These are phyloP conservation scores for Cetonia aurata DNA, from an alignment of 2,888 invertebrate genomes.

Conservation along the genomic window DNA sequence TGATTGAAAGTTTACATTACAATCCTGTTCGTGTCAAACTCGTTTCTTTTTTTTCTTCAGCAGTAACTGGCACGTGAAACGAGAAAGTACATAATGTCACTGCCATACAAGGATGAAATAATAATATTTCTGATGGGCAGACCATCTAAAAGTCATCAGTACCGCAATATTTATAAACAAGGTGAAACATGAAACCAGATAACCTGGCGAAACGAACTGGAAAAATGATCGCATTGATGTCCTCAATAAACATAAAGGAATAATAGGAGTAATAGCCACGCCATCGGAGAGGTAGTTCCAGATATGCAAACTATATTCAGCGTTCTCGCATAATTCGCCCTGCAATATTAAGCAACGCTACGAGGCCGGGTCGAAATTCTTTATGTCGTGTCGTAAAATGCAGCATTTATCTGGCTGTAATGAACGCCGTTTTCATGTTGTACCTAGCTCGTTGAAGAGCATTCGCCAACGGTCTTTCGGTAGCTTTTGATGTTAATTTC, in stretches of 20 bases:
- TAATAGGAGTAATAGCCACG: slow-evolving; percentile 29
- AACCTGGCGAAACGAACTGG: slow-evolving; percentile 25
- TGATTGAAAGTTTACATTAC: too few relatives aligned
- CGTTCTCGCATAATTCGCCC: slow-evolving; percentile 24
- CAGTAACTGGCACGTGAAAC: background rate
- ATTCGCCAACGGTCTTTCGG: slow-evolving; percentile 12
- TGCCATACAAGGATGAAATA: slow-evolving; percentile 29
- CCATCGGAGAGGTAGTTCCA: slow-evolving; percentile 24
- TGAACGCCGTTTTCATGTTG: slow-evolving; percentile 24
- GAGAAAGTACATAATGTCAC: slow-evolving; percentile 11
- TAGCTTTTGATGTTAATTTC: slow-evolving; percentile 24
- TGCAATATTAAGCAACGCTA: slow-evolving; percentile 21
- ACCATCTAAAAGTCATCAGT: slow-evolving; percentile 27
- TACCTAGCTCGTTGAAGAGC: background rate
- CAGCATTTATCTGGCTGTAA: slow-evolving; percentile 29
- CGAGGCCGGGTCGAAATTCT: slow-evolving; percentile 19
- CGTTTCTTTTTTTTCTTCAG: too few relatives aligned
- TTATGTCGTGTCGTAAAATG: slow-evolving; percentile 21
- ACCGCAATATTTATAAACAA: slow-evolving; percentile 30
- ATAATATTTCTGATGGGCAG: slow-evolving; percentile 24
- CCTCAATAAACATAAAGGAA: slow-evolving; percentile 31
- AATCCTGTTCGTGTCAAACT: too few relatives aligned
- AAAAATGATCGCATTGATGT: slow-evolving; percentile 31
- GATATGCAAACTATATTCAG: slow-evolving; percentile 24
- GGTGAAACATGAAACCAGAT: slow-evolving; percentile 28